These are phyloP conservation scores for Agapostemon virescens DNA, from an alignment of 2,888 invertebrate species.

Conservation along the genomic window DNA sequence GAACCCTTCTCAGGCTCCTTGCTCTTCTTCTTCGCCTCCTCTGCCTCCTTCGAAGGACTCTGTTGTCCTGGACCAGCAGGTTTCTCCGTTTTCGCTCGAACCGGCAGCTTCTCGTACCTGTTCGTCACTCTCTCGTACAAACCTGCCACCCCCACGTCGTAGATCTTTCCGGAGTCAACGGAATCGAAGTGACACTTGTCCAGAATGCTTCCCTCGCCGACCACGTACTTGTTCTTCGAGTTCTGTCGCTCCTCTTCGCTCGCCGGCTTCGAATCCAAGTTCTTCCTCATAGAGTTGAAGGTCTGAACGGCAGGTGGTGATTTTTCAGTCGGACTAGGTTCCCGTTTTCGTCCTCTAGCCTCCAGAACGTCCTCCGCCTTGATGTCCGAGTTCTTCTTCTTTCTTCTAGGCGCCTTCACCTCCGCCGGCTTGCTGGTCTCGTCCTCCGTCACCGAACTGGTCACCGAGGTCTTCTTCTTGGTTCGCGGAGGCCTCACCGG, in stretches of 20 bases:
- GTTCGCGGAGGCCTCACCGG: constrained; percentile 89
- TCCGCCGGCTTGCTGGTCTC: constrained; percentile 73
- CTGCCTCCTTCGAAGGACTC: constrained; percentile 33
- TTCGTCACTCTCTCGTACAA: constrained; percentile 62
- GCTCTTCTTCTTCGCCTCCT: constrained; percentile 35
- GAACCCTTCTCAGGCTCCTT: constrained; percentile 62
- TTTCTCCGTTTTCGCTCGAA: constrained; percentile 10
- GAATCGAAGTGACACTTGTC: too few species aligned
- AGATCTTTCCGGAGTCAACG: constrained; percentile 40
- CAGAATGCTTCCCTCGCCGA: constrained; percentile 7
- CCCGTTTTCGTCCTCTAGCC: constrained; percentile 63
- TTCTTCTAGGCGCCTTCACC: constrained; percentile 77
- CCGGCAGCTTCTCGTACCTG: constrained; percentile 65
- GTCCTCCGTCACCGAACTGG: constrained; percentile 69
- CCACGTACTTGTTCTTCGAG: constrained; percentile 44
- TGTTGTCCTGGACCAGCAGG: neutral
- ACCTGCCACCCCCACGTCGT: constrained; percentile 18
- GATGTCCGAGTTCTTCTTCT: constrained; percentile 74
- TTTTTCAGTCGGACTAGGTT: constrained; percentile 30
- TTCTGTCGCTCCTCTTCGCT: constrained; percentile 55
- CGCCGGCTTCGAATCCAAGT: constrained; percentile 10
- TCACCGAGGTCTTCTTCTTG: constrained; percentile 86
- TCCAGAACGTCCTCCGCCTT: constrained; percentile 76
- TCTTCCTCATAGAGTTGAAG: constrained; percentile 2
- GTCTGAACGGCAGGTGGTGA: neutral